Base-by-base conservation (phyloP, 37 sponge, comb jelly and placozoan species). In the Spongilla lacustris region DNA sequence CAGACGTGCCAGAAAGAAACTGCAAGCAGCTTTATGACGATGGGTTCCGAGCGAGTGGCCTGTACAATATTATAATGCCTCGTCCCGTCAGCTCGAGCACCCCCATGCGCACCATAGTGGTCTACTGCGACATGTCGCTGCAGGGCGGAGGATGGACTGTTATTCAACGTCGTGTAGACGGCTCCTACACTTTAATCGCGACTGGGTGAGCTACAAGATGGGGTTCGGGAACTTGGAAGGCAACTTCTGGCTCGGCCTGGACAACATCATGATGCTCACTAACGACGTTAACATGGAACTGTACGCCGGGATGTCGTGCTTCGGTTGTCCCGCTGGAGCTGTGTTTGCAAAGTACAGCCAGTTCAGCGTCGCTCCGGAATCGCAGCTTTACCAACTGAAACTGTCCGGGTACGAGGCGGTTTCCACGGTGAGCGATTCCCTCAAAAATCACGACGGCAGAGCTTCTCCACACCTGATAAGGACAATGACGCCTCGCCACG, bases 141-240 rank as follows among this genome's bases (percentile, higher is more conserved):
- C 49, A 22, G 5, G 91, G 87, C 31, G 87, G 87, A 26, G 86
- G 86, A 17, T 92, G 93, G 93, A 88, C 86, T 8, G 77, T 92
- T 69, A 88, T 92, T 48, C 85, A 83, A 69, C 72, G 86, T 14
- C 36, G 89, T 72, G 41, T 76, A 8, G 50, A 85, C 36, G 84
- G 80, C 19, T 21, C 50, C 2, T 31, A 37, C 4, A 70, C 34
- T 87, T 92, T 67, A 46, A 87, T 50, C 38, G 78, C 2, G 66
- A 78, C 36, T 80, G 84, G 84, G 25, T n/a, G 14, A 70, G 68
- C 11, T 92, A 92, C 72, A 30, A 69, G 23, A 41, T 31, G 77
- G 93, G 93, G 0, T 92, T 92, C 78, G 93, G 93, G 11, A 49
- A 78, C 19, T 85, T 83, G 73, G 8, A 46, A 46, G 8, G 8